A percentile compares a stretch with the other conserved stretches of the same genome.
phyloP scores from a whole-genome alignment of 2,797 vertebrate species.

The Agapornis canus region DNA sequence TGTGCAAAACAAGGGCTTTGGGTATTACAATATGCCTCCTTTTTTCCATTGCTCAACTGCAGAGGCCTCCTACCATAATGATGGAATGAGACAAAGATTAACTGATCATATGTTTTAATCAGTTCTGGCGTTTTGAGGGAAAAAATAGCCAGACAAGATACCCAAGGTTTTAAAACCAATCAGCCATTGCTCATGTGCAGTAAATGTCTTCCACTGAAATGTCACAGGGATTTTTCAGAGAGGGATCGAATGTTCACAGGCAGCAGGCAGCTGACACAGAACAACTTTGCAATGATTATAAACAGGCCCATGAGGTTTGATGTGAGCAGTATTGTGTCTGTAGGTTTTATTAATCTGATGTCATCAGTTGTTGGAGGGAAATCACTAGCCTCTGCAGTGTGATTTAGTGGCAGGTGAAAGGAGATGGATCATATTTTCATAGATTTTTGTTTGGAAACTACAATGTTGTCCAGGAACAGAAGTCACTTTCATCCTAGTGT shows the following conservation, averaged over 20 bases:
- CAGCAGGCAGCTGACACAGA: not conserved
- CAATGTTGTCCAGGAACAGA: not conserved
- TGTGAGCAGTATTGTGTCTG: not conserved
- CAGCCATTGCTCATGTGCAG: not conserved
- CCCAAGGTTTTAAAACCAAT: not conserved
- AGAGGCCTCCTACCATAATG: not conserved
- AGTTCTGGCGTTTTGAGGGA: not conserved
- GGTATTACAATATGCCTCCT: not conserved
- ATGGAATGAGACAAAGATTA: constrained; percentile 19
- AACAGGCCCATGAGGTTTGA: not conserved
- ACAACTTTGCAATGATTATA: not conserved
- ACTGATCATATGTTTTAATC: not conserved
- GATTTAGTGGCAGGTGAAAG: not conserved
- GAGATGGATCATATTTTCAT: not conserved
- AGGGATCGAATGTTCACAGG: not conserved
- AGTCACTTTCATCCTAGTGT: not conserved
- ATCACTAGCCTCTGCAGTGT: not conserved
- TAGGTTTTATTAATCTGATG: constrained; percentile 9
- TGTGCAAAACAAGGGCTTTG: not conserved
- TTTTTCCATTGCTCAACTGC: not conserved
- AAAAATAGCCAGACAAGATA: not conserved
- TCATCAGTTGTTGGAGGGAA: not conserved
- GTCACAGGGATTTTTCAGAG: not conserved
- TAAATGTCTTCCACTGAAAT: constrained; percentile 15
- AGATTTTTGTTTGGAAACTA: not conserved